Evolutionary conservation across 2,797 vertebrate species (phyloP).

Genomic region (Gymnoscopelus microlampas): DNA sequence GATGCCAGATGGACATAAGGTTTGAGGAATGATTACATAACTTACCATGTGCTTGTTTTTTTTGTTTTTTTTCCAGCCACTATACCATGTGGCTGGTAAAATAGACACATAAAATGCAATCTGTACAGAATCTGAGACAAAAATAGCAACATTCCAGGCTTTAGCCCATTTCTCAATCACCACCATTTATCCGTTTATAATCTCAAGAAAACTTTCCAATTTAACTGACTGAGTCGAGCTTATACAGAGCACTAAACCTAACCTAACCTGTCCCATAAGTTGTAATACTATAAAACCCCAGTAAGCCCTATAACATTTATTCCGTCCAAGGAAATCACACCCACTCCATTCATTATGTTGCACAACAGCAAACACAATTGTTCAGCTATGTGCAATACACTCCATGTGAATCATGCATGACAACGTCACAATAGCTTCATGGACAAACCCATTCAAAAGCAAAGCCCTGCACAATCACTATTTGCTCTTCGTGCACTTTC

Average conservation of each 20-base stretch:
- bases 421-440: slow-evolving; percentile 54
- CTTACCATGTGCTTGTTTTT: slow-evolving; percentile 47
- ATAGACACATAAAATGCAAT: slow-evolving; percentile 25
- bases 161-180: slow-evolving; percentile 39
- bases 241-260: slow-evolving; percentile 33
- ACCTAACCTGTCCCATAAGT: slow-evolving; percentile 45
- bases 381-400: slow-evolving; percentile 29
- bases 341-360: slow-evolving; percentile 53
- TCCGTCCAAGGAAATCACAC: slow-evolving; percentile 45
- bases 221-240: slow-evolving; percentile 16
- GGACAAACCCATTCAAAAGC: slow-evolving; percentile 55
- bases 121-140: slow-evolving; percentile 21
- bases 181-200: slow-evolving; percentile 21
- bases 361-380: slow-evolving; percentile 62
- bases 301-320: not conserved
- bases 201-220: no score
- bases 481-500: slow-evolving; percentile 63
- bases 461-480: slow-evolving; percentile 54
- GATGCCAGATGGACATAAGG: slow-evolving; percentile 63
- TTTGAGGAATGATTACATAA: slow-evolving; percentile 57
- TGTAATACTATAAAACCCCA: slow-evolving; percentile 44
- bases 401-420: slow-evolving; percentile 46
- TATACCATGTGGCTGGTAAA: slow-evolving; percentile 13
- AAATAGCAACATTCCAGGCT: slow-evolving; percentile 21
- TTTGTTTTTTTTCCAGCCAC: not conserved